A percentile compares a stretch with the other conserved stretches of the same genome.
These are phyloP conservation scores for Glaucopsyche alexis DNA, from an alignment of 2,888 invertebrate species.

Conservation along the genomic window DNA sequence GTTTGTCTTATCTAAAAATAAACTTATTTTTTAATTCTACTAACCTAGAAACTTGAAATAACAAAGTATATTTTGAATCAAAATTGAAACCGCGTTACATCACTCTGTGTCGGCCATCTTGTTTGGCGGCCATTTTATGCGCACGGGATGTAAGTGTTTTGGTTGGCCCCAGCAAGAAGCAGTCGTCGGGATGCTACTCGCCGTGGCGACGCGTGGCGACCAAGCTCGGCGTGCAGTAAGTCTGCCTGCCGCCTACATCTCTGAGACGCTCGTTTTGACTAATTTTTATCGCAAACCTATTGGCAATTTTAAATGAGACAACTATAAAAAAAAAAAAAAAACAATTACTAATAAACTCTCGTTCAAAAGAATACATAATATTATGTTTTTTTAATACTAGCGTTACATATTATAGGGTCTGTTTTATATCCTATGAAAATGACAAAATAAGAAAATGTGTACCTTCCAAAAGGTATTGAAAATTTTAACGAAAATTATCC, in stretches of 20 bases:
- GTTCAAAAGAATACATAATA: too few species aligned
- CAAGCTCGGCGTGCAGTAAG: constrained; percentile 97
- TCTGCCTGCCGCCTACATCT: constrained; percentile 49
- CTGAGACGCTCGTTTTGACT: constrained; percentile 32
- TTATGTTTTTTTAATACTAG: too few species aligned
- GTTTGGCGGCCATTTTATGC: constrained; percentile 30
- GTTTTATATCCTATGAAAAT: too few species aligned
- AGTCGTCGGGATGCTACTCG: constrained; percentile 88
- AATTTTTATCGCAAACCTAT: constrained; percentile 38
- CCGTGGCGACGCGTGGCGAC: constrained; percentile 97
- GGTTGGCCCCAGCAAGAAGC: constrained; percentile 82
- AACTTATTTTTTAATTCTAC: neutral
- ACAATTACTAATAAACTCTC: too few species aligned
- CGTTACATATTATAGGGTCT: too few species aligned
- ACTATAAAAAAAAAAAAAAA: neutral
- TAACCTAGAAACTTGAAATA: neutral
- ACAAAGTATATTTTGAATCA: neutral
- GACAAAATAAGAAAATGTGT: too few species aligned
- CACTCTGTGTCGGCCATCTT: neutral
- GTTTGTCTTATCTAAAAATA: neutral
- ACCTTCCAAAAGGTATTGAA: too few species aligned
- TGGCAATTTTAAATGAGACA: neutral
- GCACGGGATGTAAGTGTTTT: constrained; percentile 36
- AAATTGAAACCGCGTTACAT: neutral
- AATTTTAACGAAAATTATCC: too few species aligned